These are phyloP conservation scores for Biston stratarius DNA, from an alignment of 2,888 invertebrate genomes.

Conservation along the genomic window DNA sequence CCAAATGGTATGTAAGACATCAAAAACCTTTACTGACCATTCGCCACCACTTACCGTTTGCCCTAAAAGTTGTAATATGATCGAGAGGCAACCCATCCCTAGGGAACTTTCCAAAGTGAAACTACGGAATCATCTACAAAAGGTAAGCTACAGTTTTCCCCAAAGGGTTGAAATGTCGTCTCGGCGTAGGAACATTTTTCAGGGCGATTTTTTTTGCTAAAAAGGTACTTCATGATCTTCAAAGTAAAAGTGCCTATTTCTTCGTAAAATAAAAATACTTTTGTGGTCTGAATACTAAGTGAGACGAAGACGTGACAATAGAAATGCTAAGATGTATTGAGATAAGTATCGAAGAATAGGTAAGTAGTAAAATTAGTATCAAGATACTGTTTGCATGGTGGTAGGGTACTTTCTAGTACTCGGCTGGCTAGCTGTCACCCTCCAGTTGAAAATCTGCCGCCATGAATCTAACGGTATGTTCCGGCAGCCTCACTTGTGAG, in stretches of 20 bases:
- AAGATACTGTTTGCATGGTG: too few relatives aligned
- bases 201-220: neutral
- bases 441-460: too few relatives aligned
- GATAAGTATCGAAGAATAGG: neutral
- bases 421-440: too few relatives aligned
- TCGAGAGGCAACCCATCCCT: slow-evolving; percentile 5
- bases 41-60: neutral
- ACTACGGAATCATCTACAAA: slow-evolving; percentile 24
- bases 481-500: too few relatives aligned
- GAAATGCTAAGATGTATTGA: neutral
- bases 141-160: slow-evolving; percentile 6
- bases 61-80: slow-evolving; percentile 24
- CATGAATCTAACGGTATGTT: too few relatives aligned
- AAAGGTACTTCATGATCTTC: slow-evolving; percentile 1
- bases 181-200: slow-evolving; percentile 2
- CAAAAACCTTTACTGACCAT: neutral
- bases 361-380: neutral
- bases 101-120: slow-evolving; percentile 13
- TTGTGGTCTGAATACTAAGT: neutral
- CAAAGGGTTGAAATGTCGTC: slow-evolving; percentile 4
- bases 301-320: neutral
- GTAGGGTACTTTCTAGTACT: too few relatives aligned
- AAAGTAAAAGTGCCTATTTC: neutral
- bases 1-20: neutral
- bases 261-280: neutral